Percentiles rank a stretch among this genome's conserved stretches.
phyloP scores from a whole-genome alignment of 2,797 vertebrate species.

The Anguilla megastoma region DNA sequence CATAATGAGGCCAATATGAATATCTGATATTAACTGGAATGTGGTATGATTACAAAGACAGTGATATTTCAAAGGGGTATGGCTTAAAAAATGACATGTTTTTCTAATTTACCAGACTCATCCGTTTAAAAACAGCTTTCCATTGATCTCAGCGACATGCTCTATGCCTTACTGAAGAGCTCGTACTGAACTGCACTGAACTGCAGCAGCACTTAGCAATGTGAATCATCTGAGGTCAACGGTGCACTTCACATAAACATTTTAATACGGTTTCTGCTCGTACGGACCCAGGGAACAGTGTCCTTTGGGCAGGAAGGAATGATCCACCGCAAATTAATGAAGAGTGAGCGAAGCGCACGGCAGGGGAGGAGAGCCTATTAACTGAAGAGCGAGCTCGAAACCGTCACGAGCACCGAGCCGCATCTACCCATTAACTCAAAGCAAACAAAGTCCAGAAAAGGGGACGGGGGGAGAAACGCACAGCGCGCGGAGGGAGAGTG shows the following conservation, averaged over 20 bases:
- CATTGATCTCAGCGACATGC: not conserved
- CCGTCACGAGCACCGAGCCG: not conserved
- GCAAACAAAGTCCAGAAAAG: not conserved
- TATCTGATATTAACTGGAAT: not conserved
- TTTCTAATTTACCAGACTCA: not conserved
- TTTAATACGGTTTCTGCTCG: not conserved
- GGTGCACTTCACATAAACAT: slow-evolving; percentile 7
- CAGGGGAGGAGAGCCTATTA: not conserved
- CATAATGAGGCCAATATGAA: not conserved
- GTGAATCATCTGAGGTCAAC: not conserved
- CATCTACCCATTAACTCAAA: not conserved
- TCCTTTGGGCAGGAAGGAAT: not conserved
- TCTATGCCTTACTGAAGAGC: not conserved
- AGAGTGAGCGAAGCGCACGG: not conserved
- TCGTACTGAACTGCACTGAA: not conserved
- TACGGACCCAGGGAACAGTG: not conserved
- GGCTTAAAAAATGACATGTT: not conserved
- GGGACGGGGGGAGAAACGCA: not conserved
- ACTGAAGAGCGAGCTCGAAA: not conserved
- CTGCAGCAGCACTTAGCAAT: not conserved
- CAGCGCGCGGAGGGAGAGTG: not conserved
- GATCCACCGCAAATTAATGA: slow-evolving; percentile 2
- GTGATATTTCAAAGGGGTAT: not conserved
- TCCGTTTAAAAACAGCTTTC: not conserved
- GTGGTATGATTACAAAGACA: not conserved